Evolutionary conservation across 35 echinoderm and acorn worm genomes (phyloP), one percentile per base, ranked within the genome.

Genomic region (Apostichopus japonicus): DNA sequence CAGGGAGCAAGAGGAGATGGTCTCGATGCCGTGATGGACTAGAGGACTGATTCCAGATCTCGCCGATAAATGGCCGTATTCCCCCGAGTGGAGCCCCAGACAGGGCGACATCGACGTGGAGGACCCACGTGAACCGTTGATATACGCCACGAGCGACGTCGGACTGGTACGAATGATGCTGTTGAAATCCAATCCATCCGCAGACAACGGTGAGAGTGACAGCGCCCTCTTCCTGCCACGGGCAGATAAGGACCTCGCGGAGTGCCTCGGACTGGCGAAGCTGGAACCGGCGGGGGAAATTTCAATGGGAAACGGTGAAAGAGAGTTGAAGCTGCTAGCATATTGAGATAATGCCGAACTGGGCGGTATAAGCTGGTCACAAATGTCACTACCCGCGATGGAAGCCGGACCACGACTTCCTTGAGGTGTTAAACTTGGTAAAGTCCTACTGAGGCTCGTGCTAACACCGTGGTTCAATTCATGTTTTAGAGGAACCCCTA

Each of bases 321-420:
- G 93, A 44, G 97, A 99, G 83, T 95, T 96, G 55, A 95, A 95
- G 79, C 95, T 96, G 83, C 95, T 96, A 57, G 97, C 95, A 90
- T 99, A 99, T 10, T 96, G 97, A 52, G 97, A 99, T 93, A 99
- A 84, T 33, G 97, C 95, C 14, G 97, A 99, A 51, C 97, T 92
- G 23, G 97, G 97, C 16, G 93, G 97, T 23, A 95, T 81, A n/a
- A 95, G 77, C 53, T 99, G 95, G 54, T 99, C 97, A 55, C 95
- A 93, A 78, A 96, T 86, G 79, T 99, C 97, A 84, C 97, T 96
- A 4, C 95, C 97, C 17, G 95, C 93, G n/a, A 96, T 93, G 6
- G 97, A 99, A 59, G 93, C 93, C 62, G 95, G 97, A 1, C 97
- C 97, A 23, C 81, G 61, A 87, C 92, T 93, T 52, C 80, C 83